Base-by-base conservation (phyloP, 92 coral and sea anemone genomes). In the Umimayanthus chanpuru region DNA sequence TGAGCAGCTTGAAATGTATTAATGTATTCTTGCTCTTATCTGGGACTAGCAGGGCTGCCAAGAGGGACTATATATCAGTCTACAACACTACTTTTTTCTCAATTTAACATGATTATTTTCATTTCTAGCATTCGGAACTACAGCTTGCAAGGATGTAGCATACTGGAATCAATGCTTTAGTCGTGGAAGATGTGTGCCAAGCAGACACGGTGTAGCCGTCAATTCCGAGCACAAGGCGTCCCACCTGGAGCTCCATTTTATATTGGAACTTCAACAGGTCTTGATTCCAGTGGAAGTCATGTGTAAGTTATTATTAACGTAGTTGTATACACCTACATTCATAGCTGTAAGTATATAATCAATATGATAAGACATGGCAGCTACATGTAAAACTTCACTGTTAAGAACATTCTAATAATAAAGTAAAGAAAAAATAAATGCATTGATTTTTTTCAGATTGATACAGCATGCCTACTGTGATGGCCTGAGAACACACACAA, bases 391-490 rank as follows among this genome's bases (percentile, higher is more conserved):
- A 77, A 79, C 9, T 6, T 23, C 6, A 12, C 70, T 7, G 8
- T 64, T 0, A 64, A 64, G 3, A 64, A 64, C 36, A 12, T 64
- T 64, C 70, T 8, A 64, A 41, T 77, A 41, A 38, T 77, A 6
- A 21, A 44, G n/a, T 41, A 77, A 77, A 38, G 47, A 43, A 77
- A 32, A 78, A 78, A 41, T 6, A 41, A 4, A 43, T 21, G 41
- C 30, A 29, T n/a, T 39, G 40, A 30, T 84, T 8, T 36, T 88
- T 73, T 79, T 53, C 40, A 88, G 90, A 41, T 28, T 88, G 87
- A 26, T 71, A 43, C 90, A 88, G 47, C 90, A 71, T 88, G 81
- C 81, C 11, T 80, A 88, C 91, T 88, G 91, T 81, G 86, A 79
- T 88, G 85, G 86, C 9, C 64, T 88, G 70, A 68, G 87, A 79